A percentile compares a stretch with the other conserved stretches of the same genome.
Evolutionary conservation across 2,888 invertebrate genomes (phyloP).

Genomic region (Trachelus stipa): DNA sequence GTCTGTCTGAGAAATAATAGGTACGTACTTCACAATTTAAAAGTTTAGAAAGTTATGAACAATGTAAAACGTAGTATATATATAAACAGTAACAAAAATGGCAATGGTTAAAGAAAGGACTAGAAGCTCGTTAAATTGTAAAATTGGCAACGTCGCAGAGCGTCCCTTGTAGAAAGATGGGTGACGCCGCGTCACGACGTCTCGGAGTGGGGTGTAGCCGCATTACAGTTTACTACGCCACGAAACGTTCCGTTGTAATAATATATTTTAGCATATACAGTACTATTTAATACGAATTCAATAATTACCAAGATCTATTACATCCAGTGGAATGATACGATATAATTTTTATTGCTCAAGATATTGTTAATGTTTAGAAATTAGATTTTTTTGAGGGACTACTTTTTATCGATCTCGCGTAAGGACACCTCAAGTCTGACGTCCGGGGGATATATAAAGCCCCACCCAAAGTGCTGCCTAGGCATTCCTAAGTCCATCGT

Average conservation of each 20-base stretch:
- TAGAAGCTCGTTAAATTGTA: slow-evolving; percentile 4
- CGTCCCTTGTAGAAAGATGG: slow-evolving; percentile 24
- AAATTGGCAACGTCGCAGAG: slow-evolving; percentile 35
- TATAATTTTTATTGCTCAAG: neutral
- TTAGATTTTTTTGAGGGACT: slow-evolving; percentile 35
- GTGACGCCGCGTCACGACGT: slow-evolving; percentile 31
- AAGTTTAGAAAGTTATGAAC: neutral
- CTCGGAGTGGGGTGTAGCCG: slow-evolving; percentile 27
- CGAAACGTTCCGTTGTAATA: neutral
- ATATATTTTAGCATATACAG: neutral
- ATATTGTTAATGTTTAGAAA: neutral
- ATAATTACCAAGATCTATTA: neutral
- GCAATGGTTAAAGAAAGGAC: neutral
- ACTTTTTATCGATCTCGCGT: slow-evolving; percentile 47
- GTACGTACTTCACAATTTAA: neutral
- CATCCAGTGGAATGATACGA: neutral
- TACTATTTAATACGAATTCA: neutral
- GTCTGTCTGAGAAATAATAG: neutral
- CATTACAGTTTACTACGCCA: slow-evolving; percentile 28
- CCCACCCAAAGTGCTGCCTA: slow-evolving; percentile 25
- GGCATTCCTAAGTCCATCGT: slow-evolving; percentile 44
- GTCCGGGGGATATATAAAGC: slow-evolving; percentile 44
- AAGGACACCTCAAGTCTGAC: slow-evolving; percentile 35
- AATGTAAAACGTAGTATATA: neutral
- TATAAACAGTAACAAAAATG: neutral